These are phyloP conservation scores for Cerastis leucographa DNA, from an alignment of 2,888 invertebrate genomes.

Conservation along the genomic window DNA sequence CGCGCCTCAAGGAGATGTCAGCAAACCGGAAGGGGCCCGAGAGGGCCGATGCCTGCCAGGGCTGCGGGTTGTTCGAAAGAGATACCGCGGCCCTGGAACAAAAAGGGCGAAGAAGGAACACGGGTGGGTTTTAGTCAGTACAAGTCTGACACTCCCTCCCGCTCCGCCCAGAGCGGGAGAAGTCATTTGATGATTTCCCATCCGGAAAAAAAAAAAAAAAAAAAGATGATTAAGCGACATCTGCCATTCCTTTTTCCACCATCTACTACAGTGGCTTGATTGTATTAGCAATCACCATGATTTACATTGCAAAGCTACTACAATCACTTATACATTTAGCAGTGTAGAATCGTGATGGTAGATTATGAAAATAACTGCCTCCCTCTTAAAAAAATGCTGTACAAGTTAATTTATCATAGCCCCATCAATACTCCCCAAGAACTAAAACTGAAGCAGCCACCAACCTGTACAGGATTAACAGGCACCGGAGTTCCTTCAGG, in stretches of 20 bases:
- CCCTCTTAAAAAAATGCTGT: not conserved
- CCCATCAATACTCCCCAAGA: not conserved
- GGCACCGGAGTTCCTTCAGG: constrained; percentile 95
- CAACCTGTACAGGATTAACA: constrained; percentile 93
- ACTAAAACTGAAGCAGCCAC: not conserved
- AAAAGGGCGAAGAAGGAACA: no score
- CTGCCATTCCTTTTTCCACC: not conserved
- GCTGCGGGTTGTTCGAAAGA: no score
- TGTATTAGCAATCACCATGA: not conserved
- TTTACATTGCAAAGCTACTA: not conserved
- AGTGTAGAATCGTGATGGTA: not conserved
- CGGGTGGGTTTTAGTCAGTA: no score
- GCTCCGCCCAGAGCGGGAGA: no score
- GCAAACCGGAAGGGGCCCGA: no score
- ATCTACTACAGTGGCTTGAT: not conserved
- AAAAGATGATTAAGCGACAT: no score
- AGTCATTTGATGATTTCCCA: no score
- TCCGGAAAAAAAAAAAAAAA: no score
- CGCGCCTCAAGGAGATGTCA: no score
- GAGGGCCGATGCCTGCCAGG: no score
- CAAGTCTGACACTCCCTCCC: no score
- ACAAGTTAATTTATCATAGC: not conserved
- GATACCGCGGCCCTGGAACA: no score
- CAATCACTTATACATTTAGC: not conserved
- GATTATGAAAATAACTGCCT: not conserved